Evolutionary conservation across 2,113 vertebrate species (phyloP), one percentile per base, ranked within the genome.

Genomic region (Cranoglanis bouderius): DNA sequence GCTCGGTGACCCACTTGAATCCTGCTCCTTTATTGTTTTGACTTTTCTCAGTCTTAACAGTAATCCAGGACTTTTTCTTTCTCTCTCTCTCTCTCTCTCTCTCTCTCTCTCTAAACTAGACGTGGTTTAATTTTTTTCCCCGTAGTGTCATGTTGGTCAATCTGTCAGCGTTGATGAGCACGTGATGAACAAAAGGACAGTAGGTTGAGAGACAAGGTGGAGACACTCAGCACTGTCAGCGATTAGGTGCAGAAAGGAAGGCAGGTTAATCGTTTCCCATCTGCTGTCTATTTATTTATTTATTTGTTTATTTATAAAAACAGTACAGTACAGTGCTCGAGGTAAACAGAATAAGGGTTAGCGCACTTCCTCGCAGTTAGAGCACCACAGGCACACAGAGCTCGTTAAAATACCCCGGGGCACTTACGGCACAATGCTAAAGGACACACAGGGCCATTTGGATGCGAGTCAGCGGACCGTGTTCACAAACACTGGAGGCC

Each of bases 1-100:
- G 57, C 89, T 43, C 53, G 19, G 74, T 90, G 90, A 90, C 90
- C 90, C 85, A 87, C 53, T 89, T 87, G 82, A 88, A 61, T 81
- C 65, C 40, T 63, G 63, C 77, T 83, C 65, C 85, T 65, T 9
- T 55, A 26, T 75, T 90, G 92, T 93, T 91, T 65, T 78, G 40
- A 49, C 70, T 85, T 51, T 67, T 38, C 67, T 35, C 13, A 49
- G 35, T 49, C 61, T 46, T 65, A 65, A 43, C 84, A 24, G 32
- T 75, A 38, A 35, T 57, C 67, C 67, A 8, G n/a, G 12, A 29
- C 46, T 49, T 78, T 51, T 19, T 61, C 29, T 59, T 78, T 51
- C 29, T 61, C 29, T 59, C 13, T 10, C 18, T 35, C n/a, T 38
- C 57, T 21, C 21, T 7, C 3, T 77, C 82, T 85, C 74, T 84